phyloP scores from a whole-genome alignment of 2,113 vertebrate species.

The Eubucco bourcierii region DNA sequence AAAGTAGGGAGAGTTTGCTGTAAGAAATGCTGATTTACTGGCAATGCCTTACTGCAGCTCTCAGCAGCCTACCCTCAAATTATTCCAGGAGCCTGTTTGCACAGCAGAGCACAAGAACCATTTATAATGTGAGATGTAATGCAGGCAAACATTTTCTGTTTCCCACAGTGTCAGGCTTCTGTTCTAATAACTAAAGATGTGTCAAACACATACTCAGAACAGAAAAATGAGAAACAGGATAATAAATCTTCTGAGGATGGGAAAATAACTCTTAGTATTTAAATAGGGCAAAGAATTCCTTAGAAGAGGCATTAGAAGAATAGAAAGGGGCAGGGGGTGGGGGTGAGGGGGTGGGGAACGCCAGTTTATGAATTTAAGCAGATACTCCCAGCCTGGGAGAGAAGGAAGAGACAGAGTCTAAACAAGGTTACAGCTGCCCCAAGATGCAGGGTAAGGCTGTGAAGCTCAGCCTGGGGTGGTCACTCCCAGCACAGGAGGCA shows the following conservation, averaged over 20 bases:
- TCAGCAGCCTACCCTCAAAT: constrained; percentile 1
- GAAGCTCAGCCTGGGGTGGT: no score
- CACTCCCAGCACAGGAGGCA: no score
- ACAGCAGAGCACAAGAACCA: constrained; percentile 34
- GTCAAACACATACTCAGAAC: constrained; percentile 29
- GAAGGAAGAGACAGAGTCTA: no score
- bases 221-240: constrained; percentile 42
- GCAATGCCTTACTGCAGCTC: constrained; percentile 1
- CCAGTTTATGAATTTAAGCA: neutral
- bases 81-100: constrained; percentile 37
- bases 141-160: constrained; percentile 44
- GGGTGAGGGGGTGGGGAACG: neutral
- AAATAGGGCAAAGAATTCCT: neutral
- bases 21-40: constrained; percentile 39
- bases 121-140: constrained; percentile 31
- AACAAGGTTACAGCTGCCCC: no score
- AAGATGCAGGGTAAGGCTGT: no score
- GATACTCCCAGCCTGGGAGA: neutral
- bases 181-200: constrained; percentile 43
- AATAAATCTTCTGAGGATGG: constrained; percentile 35
- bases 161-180: constrained; percentile 1
- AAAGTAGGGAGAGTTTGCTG: constrained; percentile 1
- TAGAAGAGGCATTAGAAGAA: neutral
- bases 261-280: constrained; percentile 14
- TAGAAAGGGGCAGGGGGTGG: neutral